Evolutionary conservation across 2,888 invertebrate genomes (phyloP).

Genomic region (Eugnorisma glareosa): DNA sequence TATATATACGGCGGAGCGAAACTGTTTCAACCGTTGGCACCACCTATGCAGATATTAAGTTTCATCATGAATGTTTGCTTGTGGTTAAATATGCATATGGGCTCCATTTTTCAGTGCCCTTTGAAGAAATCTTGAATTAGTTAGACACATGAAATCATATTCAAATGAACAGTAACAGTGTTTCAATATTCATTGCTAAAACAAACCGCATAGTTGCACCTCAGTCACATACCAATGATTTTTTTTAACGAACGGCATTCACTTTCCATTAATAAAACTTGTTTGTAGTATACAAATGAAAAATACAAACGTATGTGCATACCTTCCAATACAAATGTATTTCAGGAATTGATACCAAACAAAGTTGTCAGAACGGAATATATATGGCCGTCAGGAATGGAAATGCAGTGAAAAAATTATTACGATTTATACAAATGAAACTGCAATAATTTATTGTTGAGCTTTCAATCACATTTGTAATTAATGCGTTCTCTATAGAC

Average conservation of each 20-base stretch:
- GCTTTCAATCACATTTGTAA: conserved; percentile 68
- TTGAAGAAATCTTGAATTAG: background rate
- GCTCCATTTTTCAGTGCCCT: conserved; percentile 23
- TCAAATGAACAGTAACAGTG: background rate
- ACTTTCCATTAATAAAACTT: conserved; percentile 52
- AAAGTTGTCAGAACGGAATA: conserved; percentile 48
- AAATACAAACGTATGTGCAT: conserved; percentile 27
- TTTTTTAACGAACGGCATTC: conserved; percentile 39
- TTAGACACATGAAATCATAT: background rate
- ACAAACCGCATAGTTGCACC: conserved; percentile 19
- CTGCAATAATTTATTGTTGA: conserved; percentile 59
- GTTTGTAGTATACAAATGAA: conserved; percentile 37
- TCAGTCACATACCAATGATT: conserved; percentile 12
- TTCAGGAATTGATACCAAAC: conserved; percentile 55
- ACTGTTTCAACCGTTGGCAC: conserved; percentile 68
- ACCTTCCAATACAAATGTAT: conserved; percentile 38
- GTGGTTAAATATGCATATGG: conserved; percentile 31
- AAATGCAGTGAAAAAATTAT: conserved; percentile 44
- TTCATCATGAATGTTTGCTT: conserved; percentile 44
- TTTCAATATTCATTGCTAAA: conserved; percentile 8
- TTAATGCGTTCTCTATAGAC: conserved; percentile 61
- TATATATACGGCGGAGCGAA: conserved; percentile 51
- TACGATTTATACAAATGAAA: conserved; percentile 46
- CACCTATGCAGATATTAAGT: conserved; percentile 55
- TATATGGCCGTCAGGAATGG: conserved; percentile 41